Percentiles rank a stretch among this genome's conserved stretches.
Evolutionary conservation across 1,140 invertebrate species (phyloP).

Genomic region (Lasaia peninsularis): DNA sequence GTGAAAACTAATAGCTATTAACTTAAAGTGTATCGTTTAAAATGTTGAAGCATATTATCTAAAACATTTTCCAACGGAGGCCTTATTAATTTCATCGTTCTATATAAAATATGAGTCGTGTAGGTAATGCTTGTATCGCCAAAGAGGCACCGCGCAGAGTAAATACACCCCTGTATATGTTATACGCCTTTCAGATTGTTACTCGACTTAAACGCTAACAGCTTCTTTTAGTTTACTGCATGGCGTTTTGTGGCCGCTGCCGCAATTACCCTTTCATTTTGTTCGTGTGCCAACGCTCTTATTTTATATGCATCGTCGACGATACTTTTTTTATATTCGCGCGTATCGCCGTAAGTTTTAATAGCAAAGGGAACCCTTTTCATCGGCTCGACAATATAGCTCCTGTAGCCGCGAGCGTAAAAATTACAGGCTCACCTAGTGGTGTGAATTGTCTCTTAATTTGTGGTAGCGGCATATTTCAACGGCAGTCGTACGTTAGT

Average conservation of each 20-base stretch:
- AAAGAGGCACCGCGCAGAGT: constrained; percentile 33
- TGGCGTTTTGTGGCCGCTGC: constrained; percentile 55
- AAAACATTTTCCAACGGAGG: not conserved
- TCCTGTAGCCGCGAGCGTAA: constrained; percentile 39
- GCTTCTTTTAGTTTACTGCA: constrained; percentile 57
- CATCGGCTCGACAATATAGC: constrained; percentile 41
- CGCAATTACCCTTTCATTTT: constrained; percentile 66
- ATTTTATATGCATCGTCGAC: constrained; percentile 55
- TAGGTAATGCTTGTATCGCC: constrained; percentile 35
- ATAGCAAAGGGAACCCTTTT: constrained; percentile 44
- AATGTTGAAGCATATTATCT: not conserved
- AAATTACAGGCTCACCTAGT: constrained; percentile 44
- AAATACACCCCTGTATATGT: constrained; percentile 40
- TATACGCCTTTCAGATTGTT: constrained; percentile 42
- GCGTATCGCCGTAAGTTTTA: constrained; percentile 42
- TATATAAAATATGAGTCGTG: constrained; percentile 31
- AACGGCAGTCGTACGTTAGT: constrained; percentile 43
- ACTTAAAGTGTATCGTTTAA: not conserved
- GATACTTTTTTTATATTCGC: constrained; percentile 54
- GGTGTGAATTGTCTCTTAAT: constrained; percentile 65
- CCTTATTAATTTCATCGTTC: constrained; percentile 17
- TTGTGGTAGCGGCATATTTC: constrained; percentile 45
- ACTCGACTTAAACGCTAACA: constrained; percentile 52
- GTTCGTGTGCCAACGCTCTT: constrained; percentile 55
- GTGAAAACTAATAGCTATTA: not conserved